These are phyloP conservation scores for Ambastaia sidthimunki DNA, from an alignment of 2,797 vertebrate genomes.

Conservation along the genomic window DNA sequence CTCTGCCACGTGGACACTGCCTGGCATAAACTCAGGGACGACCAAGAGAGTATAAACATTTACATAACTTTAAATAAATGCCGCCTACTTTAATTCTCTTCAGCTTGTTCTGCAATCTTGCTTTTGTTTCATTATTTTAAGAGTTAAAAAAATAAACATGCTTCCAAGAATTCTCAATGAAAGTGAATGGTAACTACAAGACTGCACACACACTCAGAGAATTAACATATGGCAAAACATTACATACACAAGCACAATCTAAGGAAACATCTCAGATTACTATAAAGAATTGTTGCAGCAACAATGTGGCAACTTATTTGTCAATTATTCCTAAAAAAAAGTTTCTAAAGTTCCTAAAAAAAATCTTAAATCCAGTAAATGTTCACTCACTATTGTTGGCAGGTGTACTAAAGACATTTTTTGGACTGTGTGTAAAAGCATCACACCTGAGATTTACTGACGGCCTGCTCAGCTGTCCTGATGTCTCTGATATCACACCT, in stretches of 20 bases:
- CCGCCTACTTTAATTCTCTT: slow-evolving; percentile 2
- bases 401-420: not conserved
- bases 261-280: not conserved
- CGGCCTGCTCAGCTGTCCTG: slow-evolving; percentile 75
- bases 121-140: not conserved
- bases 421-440: not conserved
- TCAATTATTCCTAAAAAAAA: too few relatives aligned
- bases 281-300: too few relatives aligned
- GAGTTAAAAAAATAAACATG: not conserved
- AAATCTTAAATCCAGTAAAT: too few relatives aligned
- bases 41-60: slow-evolving; percentile 17
- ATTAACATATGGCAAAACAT: not conserved
- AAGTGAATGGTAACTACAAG: not conserved
- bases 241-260: not conserved
- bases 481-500: slow-evolving; percentile 66
- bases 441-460: slow-evolving; percentile 84
- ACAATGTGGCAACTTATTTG: too few relatives aligned
- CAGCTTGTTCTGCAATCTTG: not conserved
- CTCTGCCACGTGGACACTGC: slow-evolving; percentile 30
- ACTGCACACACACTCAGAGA: slow-evolving; percentile 1
- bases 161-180: not conserved
- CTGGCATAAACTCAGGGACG: not conserved
- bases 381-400: not conserved
- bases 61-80: slow-evolving; percentile 24
- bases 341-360: too few relatives aligned